Evolutionary conservation across 2,113 vertebrate genomes (phyloP).

Genomic region (Dolichallabes microphthalmus): DNA sequence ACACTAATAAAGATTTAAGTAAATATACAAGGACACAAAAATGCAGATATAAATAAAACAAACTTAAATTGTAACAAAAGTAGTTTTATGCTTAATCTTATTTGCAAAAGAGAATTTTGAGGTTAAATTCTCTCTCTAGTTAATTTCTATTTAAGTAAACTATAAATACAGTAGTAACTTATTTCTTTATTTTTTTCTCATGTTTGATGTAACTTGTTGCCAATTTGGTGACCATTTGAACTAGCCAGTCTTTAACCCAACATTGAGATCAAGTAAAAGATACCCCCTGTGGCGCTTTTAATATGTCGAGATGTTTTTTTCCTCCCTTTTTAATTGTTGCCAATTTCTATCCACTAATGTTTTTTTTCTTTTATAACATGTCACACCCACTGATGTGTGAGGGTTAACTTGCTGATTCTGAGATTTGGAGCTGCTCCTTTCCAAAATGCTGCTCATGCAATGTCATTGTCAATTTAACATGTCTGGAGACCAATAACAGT

Average conservation of each 20-base stretch:
- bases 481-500: not conserved
- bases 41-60: not conserved
- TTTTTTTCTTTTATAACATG: not conserved
- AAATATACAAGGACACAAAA: not conserved
- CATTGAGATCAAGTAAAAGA: conserved; percentile 8
- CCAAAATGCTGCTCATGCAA: not conserved
- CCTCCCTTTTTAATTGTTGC: not conserved
- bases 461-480: not conserved
- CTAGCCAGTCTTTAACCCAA: not conserved
- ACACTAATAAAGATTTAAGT: not conserved
- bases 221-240: not conserved
- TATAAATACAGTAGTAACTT: not conserved
- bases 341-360: not conserved
- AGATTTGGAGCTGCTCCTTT: not conserved
- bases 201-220: not conserved
- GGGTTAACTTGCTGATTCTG: not conserved
- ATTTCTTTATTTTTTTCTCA: not conserved
- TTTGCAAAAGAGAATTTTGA: not conserved
- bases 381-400: not conserved
- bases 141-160: not conserved
- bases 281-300: not conserved
- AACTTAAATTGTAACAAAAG: not conserved
- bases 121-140: not conserved
- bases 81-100: not conserved
- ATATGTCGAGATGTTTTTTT: not conserved